Conservation (phyloP, 2,888 invertebrate species). For the Agrypnus murinus region DNA sequence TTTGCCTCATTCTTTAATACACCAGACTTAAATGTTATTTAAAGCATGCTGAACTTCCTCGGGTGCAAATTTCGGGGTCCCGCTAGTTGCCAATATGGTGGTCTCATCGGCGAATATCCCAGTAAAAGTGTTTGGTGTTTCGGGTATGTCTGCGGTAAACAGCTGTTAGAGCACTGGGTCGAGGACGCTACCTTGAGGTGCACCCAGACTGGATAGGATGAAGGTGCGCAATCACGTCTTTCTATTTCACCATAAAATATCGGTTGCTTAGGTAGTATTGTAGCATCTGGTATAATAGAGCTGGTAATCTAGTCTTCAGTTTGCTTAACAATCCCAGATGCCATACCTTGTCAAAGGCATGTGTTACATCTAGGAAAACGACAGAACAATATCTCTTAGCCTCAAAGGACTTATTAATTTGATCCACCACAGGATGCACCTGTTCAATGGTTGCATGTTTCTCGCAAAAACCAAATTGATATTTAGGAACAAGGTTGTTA, state of each 20-base stretch:
- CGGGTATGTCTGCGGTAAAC: neutral
- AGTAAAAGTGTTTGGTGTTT: neutral
- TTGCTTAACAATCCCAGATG: neutral
- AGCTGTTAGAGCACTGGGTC: neutral
- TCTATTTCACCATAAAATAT: slow-evolving; percentile 3
- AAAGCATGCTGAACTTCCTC: slow-evolving; percentile 1
- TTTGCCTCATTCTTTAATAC: slow-evolving; percentile 11
- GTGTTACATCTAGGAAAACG: neutral
- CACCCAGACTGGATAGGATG: slow-evolving; percentile 4
- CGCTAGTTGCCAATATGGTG: neutral
- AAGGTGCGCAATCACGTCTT: neutral
- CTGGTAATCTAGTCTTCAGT: neutral
- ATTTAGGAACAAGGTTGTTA: too few species aligned
- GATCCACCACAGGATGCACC: too few species aligned
- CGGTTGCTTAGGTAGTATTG: neutral
- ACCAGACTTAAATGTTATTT: neutral
- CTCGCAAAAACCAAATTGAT: too few species aligned
- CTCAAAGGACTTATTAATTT: too few species aligned
- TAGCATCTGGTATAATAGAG: neutral
- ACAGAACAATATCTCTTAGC: neutral
- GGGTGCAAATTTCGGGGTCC: neutral
- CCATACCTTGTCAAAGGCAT: slow-evolving; percentile 2
- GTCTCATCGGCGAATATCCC: neutral
- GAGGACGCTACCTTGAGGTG: neutral
- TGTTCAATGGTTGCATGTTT: too few species aligned